Conservation (phyloP, 2,113 vertebrate genomes). For the Glaucidium brasilianum region DNA sequence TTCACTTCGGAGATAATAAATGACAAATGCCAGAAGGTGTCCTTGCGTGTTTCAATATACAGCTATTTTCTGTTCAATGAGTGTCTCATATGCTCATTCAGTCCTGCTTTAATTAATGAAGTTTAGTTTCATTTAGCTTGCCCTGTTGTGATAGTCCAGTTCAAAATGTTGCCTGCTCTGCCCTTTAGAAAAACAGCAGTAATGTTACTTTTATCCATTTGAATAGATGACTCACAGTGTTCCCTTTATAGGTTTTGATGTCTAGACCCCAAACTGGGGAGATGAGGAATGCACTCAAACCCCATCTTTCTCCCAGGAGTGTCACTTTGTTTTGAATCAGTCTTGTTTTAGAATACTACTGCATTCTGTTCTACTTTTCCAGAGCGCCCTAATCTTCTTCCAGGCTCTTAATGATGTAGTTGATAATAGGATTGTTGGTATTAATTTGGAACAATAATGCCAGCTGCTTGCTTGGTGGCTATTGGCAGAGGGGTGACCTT, state of each 20-base stretch:
- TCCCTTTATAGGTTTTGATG: background rate
- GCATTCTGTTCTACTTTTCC: conserved; percentile 87
- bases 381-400: conserved; percentile 91
- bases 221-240: background rate
- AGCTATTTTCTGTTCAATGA: fast-evolving
- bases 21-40: background rate
- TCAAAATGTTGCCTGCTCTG: background rate
- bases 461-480: conserved; percentile 80
- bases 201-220: background rate
- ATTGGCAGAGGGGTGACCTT: conserved; percentile 74
- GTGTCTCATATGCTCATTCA: background rate
- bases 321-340: conserved; percentile 39
- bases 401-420: conserved; percentile 84
- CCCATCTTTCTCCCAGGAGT: background rate
- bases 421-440: conserved; percentile 94
- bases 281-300: background rate
- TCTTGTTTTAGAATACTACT: conserved; percentile 64
- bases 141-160: conserved; percentile 51
- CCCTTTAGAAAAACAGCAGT: background rate
- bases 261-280: background rate
- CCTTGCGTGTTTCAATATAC: background rate
- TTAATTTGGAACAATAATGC: conserved; percentile 87
- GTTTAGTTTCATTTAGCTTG: conserved; percentile 36
- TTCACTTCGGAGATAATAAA: conserved; percentile 13
- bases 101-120: conserved; percentile 56